Evolutionary conservation across 1,140 invertebrate species (phyloP), one percentile per base, ranked within the genome.

Genomic region (Ctenoplectra terminalis): DNA sequence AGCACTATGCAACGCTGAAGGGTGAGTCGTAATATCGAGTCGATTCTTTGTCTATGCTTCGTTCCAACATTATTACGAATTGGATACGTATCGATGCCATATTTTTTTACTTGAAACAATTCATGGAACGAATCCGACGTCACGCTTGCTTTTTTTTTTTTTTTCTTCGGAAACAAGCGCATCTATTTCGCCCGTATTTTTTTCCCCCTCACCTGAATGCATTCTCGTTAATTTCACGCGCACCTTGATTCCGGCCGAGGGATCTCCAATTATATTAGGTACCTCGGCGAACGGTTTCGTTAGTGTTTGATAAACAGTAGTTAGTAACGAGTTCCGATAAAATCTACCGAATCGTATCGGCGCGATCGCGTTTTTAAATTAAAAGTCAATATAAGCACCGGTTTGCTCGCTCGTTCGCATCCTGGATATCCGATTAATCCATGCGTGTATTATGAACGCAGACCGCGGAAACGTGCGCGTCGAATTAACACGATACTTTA

Each of bases 241-340:
- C 29, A 15, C 23, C 54, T 58, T 52, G 64, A 60, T 78, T 71
- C 43, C 54, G 23, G 2, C 11, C 67, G 67, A 13, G 29, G 23
- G 43, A 72, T 50, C 69, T 52, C 76, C 76, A 79, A 79, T 79
- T 79, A 79, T 79, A 61, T 72, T 79, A 72, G 56, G 31, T 34
- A 72, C 48, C 52, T 56, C 37, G 13, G 20, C 56, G 43, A 61
- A 43, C 46, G 54, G 31, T 72, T 72, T 34, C 26, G 54, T 78
- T 71, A 48, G 75, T 63, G 76, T 79, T 79, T 72, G 76, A 72
- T 72, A 72, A 79, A 79, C 56, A 79, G 54, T 67, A 79, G 69
- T 79, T 72, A 79, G 67, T 56, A 29, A 72, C 43, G 40, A 40
- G 69, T 48, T 13, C 26, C 69, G 67, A 72, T 72, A 60, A 72